Evolutionary conservation across 1,140 invertebrate genomes (phyloP).

Genomic region (Sminthurides bifidus): DNA sequence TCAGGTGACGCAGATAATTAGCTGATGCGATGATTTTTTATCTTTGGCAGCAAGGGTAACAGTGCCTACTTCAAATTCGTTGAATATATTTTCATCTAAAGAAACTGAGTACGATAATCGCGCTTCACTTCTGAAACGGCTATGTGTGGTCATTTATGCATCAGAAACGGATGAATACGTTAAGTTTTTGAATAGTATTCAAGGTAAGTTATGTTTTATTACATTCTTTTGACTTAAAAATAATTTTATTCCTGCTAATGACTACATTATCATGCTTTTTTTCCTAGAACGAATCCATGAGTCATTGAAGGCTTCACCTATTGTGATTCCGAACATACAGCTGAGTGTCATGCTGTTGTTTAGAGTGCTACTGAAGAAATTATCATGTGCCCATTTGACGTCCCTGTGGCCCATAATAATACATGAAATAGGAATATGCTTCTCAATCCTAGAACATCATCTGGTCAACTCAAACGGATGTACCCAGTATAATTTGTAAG

Average conservation of each 20-base stretch:
- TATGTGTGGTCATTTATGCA: conserved; percentile 84
- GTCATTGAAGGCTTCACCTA: conserved; percentile 61
- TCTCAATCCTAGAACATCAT: neutral
- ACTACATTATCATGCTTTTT: conserved; percentile 5
- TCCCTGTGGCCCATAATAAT: conserved; percentile 90
- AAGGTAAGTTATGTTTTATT: conserved; percentile 49
- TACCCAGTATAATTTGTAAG: conserved; percentile 4
- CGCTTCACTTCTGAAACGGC: conserved; percentile 69
- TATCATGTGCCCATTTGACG: conserved; percentile 74
- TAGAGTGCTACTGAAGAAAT: conserved; percentile 71
- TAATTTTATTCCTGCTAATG: conserved; percentile 7
- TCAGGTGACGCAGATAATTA: neutral
- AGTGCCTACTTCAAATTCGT: conserved; percentile 58
- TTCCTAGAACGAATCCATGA: conserved; percentile 69
- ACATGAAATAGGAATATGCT: conserved; percentile 59
- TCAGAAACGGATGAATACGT: conserved; percentile 82
- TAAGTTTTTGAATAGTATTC: conserved; percentile 84
- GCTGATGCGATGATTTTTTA: neutral
- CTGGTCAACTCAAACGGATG: neutral
- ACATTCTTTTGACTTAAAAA: conserved; percentile 1
- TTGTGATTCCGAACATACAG: conserved; percentile 59
- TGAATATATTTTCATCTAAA: conserved; percentile 56
- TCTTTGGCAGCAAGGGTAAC: conserved; percentile 69
- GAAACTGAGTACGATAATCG: conserved; percentile 85
- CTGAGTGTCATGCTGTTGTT: conserved; percentile 84